Evolutionary conservation across 2,888 invertebrate genomes (phyloP).

Genomic region (Athalia circularis): DNA sequence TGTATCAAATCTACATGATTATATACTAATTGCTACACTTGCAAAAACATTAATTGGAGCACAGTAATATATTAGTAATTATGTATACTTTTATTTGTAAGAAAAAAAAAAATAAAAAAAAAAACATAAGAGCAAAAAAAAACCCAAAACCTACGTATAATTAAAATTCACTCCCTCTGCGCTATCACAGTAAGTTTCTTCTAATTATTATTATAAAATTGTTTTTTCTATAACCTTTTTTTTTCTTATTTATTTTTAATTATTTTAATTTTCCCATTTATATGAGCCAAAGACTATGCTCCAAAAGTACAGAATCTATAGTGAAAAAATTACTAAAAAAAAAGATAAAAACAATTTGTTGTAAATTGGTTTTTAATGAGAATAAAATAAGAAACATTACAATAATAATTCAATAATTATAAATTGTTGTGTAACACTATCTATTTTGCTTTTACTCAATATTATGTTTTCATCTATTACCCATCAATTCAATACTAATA

Average conservation of each 20-base stretch:
- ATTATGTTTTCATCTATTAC: constrained; percentile 60
- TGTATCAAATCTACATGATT: background rate
- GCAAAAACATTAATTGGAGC: constrained; percentile 1
- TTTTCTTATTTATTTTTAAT: too few relatives aligned
- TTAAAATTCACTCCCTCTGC: constrained; percentile 10
- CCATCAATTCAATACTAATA: constrained; percentile 65
- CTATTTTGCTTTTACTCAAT: constrained; percentile 63
- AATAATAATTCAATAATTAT: constrained; percentile 70
- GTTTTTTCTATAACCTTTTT: background rate
- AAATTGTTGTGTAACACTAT: constrained; percentile 69
- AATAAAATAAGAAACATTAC: constrained; percentile 73
- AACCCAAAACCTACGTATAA: constrained; percentile 20
- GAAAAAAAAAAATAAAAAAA: background rate
- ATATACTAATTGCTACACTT: background rate
- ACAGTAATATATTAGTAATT: background rate
- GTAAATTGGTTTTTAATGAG: constrained; percentile 71
- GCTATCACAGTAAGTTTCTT: constrained; percentile 38
- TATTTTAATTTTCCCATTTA: background rate
- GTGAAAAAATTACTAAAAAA: constrained; percentile 39
- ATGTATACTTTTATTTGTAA: background rate
- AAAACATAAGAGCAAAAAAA: background rate
- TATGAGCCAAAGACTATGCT: constrained; percentile 25
- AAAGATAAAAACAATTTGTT: constrained; percentile 48
- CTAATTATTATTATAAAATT: constrained; percentile 6
- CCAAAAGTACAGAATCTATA: constrained; percentile 41